Evolutionary conservation across 2,797 vertebrate genomes (phyloP).

Genomic region (Tragelaphus eurycerus): DNA sequence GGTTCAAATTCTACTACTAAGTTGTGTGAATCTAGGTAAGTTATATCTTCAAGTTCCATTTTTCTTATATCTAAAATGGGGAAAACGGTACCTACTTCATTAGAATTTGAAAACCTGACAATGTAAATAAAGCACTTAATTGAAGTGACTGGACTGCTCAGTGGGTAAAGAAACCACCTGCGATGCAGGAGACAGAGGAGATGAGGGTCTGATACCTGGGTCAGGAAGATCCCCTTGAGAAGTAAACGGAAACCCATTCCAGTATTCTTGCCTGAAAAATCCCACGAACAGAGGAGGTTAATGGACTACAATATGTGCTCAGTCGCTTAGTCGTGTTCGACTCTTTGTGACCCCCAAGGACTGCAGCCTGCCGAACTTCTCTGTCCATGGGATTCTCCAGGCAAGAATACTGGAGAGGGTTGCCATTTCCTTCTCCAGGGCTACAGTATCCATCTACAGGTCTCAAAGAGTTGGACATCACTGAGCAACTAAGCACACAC

Average conservation of each 20-base stretch:
- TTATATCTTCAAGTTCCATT: conserved; percentile 34
- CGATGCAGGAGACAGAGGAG: neutral
- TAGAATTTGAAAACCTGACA: conserved; percentile 42
- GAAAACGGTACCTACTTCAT: conserved; percentile 12
- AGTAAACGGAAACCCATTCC: neutral
- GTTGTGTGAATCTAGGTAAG: neutral
- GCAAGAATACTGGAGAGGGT: neutral
- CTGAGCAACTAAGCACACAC: neutral
- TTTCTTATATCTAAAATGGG: conserved; percentile 17
- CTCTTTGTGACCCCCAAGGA: neutral
- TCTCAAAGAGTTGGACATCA: neutral
- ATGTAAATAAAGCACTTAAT: conserved; percentile 15
- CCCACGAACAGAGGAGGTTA: neutral
- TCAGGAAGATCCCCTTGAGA: neutral
- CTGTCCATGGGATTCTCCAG: neutral
- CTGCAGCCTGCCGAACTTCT: neutral
- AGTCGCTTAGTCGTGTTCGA: neutral
- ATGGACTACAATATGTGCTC: neutral
- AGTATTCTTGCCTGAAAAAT: neutral
- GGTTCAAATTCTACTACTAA: conserved; percentile 16
- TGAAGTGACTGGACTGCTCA: neutral
- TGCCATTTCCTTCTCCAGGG: neutral
- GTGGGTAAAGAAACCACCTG: neutral
- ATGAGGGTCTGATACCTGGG: neutral
- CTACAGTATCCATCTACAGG: neutral